phyloP scores from a whole-genome alignment of 2,888 invertebrate genomes.

The Mythimna ferrago region DNA sequence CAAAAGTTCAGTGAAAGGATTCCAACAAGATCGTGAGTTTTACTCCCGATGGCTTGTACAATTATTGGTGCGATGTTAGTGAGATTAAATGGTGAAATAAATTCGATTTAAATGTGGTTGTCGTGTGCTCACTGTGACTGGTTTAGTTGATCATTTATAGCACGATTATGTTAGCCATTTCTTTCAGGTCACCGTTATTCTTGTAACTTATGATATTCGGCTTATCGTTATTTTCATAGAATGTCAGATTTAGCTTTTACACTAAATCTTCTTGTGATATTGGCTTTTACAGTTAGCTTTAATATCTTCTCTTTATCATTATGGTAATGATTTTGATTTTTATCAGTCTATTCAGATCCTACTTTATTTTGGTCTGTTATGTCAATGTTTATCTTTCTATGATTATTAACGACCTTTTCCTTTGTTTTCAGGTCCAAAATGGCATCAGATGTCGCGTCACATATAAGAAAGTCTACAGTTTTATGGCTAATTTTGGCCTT shows the following conservation, averaged over 20 bases:
- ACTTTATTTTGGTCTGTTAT: not conserved
- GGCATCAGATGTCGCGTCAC: slow-evolving; percentile 85
- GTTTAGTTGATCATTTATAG: slow-evolving; percentile 44
- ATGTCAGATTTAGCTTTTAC: slow-evolving; percentile 17
- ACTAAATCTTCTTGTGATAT: slow-evolving; percentile 13
- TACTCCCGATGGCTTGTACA: slow-evolving; percentile 56
- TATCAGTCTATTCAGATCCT: not conserved
- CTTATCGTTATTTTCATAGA: slow-evolving; percentile 22
- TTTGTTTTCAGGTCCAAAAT: slow-evolving; percentile 85
- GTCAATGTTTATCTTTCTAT: too few relatives aligned
- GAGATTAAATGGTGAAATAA: slow-evolving; percentile 59
- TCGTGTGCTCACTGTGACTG: slow-evolving; percentile 50
- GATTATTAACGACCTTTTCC: slow-evolving; percentile 18
- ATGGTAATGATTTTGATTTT: slow-evolving; percentile 14
- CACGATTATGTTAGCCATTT: slow-evolving; percentile 35
- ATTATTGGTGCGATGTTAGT: slow-evolving; percentile 52
- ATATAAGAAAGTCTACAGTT: slow-evolving; percentile 83
- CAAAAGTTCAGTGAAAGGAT: slow-evolving; percentile 59
- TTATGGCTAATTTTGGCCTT: slow-evolving; percentile 84
- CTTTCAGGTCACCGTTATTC: slow-evolving; percentile 35
- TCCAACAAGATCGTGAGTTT: slow-evolving; percentile 53
- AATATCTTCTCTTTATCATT: slow-evolving; percentile 14
- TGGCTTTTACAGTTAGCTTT: not conserved
- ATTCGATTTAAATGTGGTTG: slow-evolving; percentile 56
- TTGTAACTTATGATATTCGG: slow-evolving; percentile 14